These are phyloP conservation scores for Ochropleura leucogaster DNA, from an alignment of 2,888 invertebrate species.

Conservation along the genomic window DNA sequence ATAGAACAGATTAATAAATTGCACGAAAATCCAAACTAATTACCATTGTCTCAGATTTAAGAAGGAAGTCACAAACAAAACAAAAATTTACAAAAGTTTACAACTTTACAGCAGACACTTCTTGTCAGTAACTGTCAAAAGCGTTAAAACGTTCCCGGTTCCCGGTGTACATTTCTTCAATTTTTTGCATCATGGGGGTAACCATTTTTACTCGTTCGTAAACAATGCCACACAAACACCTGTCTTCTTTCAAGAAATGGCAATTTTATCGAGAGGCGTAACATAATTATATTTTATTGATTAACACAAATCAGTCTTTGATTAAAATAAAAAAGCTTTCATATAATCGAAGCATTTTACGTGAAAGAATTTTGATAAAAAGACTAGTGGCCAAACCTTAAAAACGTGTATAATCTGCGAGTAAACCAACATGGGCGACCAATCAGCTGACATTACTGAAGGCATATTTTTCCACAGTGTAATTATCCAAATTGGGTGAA, in stretches of 20 bases:
- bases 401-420: conserved; percentile 38
- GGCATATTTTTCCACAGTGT: conserved; percentile 84
- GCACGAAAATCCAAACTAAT: not conserved
- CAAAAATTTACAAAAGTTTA: conserved; percentile 11
- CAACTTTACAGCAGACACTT: not conserved
- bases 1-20: not conserved
- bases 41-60: conserved; percentile 47
- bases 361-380: not conserved
- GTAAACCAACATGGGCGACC: conserved; percentile 72
- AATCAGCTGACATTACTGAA: conserved; percentile 87
- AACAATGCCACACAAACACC: no score
- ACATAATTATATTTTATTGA: no score
- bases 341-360: no score
- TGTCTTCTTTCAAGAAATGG: no score
- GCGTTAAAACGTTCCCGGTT: not conserved
- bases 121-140: conserved; percentile 17
- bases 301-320: no score
- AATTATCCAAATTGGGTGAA: conserved; percentile 80
- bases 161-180: not conserved
- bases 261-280: no score
- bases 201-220: not conserved
- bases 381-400: conserved; percentile 9
- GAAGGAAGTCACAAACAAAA: not conserved
- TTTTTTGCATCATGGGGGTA: not conserved
- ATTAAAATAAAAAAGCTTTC: no score